Evolutionary conservation across 1,140 invertebrate species (phyloP), one percentile per base, ranked within the genome.

Genomic region (Drosophila nigrodunni): DNA sequence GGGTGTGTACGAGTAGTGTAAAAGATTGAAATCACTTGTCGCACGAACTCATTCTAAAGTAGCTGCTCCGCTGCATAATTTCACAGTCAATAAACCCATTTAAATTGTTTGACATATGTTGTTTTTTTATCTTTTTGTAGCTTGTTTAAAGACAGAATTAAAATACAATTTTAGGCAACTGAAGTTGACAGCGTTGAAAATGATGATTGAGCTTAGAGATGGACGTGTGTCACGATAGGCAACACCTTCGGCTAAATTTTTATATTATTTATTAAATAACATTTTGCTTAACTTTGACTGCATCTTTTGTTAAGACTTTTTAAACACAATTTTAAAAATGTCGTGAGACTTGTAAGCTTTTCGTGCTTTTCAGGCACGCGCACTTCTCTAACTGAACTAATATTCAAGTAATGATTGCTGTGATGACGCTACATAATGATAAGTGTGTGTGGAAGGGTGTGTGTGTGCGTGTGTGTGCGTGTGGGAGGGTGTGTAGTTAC

Each of bases 111-210:
- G 41, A 30, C 25, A 30, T 30, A 2, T 30, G 25, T 30, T 30
- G 2, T 30, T 30, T 5, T 30, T 30, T 15, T 15, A 15, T 15
- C 15, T 15, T 30, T 30, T 55, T 50, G 50, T 30, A 25, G 52
- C 46, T 66, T 59, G 3, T 82, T 55, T 39, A 35, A 30, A 39
- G 43, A 39, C 62, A 46, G n/a, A 71, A 67, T 78, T 69, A 65
- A 79, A 82, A 82, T 79, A 74, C 62, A 77, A 80, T 80, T 87
- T 78, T 71, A 66, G 66, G 57, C 62, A 80, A 76, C 71, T 60
- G 46, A 83, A 67, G 55, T 64, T 60, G 69, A 67, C 47, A 18
- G 55, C 41, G 15, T 71, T 60, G 37, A 64, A 82, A 65, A 86
- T 75, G 43, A 74, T 77, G 50, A 74, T 83, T 37, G 41, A 55